phyloP scores from a whole-genome alignment of 2,888 invertebrate genomes.

The Chaitophorus viminalis region DNA sequence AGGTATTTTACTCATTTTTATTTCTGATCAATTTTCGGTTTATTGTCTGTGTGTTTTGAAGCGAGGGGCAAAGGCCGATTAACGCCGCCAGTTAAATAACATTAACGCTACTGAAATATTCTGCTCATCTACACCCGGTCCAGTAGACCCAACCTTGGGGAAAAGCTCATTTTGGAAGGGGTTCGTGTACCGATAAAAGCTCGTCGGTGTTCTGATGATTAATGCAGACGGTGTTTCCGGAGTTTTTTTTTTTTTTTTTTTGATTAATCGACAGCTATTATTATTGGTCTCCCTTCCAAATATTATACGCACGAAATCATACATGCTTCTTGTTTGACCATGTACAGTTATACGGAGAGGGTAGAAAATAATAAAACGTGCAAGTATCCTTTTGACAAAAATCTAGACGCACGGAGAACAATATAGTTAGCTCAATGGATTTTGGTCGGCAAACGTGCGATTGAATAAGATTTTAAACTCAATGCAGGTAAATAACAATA shows the following conservation, averaged over 20 bases:
- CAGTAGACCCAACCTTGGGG: neutral
- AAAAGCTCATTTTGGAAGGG: constrained; percentile 42
- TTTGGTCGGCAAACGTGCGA: neutral
- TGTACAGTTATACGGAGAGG: neutral
- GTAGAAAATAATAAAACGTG: neutral
- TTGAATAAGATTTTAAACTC: neutral
- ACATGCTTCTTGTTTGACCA: neutral
- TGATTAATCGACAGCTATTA: constrained; percentile 51
- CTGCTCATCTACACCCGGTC: neutral
- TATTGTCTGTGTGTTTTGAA: constrained; percentile 45
- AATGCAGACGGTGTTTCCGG: constrained; percentile 42
- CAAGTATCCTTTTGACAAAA: neutral
- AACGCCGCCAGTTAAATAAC: constrained; percentile 46
- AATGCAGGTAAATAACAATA: no score
- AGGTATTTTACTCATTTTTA: constrained; percentile 28
- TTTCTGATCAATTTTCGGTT: constrained; percentile 36
- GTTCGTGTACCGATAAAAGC: constrained; percentile 46
- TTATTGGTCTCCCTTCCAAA: neutral
- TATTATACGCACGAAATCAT: neutral
- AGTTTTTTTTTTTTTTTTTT: constrained; percentile 17
- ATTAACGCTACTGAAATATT: constrained; percentile 41
- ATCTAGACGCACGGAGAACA: neutral
- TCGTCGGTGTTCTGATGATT: constrained; percentile 51
- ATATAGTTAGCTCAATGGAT: neutral
- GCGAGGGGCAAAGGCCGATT: constrained; percentile 36